phyloP scores from a whole-genome alignment of 2,888 invertebrate genomes.

The Acanthacorydalis orientalis region DNA sequence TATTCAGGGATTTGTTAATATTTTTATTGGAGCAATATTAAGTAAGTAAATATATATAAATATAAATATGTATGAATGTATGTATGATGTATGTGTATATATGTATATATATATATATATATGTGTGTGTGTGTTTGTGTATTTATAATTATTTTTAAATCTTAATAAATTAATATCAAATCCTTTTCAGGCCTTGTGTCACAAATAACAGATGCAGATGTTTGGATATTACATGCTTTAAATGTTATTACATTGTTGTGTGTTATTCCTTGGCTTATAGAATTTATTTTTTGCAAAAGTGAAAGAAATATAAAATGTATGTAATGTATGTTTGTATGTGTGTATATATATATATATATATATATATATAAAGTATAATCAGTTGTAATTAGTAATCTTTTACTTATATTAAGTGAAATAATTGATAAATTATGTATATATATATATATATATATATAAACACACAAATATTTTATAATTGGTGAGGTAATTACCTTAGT shows the following conservation, averaged over 20 bases:
- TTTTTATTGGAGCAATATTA: constrained; percentile 49
- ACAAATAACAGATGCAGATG: constrained; percentile 43
- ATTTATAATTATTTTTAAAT: constrained; percentile 22
- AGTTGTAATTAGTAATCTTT: too few relatives aligned
- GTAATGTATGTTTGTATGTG: too few relatives aligned
- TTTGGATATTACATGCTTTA: constrained; percentile 47
- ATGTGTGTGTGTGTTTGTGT: constrained; percentile 14
- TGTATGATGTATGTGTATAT: neutral
- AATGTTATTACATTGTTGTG: constrained; percentile 47
- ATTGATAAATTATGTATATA: too few relatives aligned
- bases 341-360: too few relatives aligned
- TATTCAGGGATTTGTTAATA: constrained; percentile 48
- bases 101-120: neutral
- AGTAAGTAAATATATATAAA: constrained; percentile 27
- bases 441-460: too few relatives aligned
- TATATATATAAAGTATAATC: too few relatives aligned
- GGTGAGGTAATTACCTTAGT: too few relatives aligned
- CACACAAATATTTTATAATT: too few relatives aligned
- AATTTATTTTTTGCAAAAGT: constrained; percentile 21
- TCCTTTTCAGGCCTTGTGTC: constrained; percentile 35
- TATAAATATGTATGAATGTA: too few relatives aligned
- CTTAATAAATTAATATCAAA: constrained; percentile 14
- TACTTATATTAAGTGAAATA: too few relatives aligned
- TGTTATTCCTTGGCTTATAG: constrained; percentile 50
- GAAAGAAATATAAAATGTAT: constrained; percentile 9